phyloP scores from a whole-genome alignment of 23 tunicate genomes.

The Corella eumyota region DNA sequence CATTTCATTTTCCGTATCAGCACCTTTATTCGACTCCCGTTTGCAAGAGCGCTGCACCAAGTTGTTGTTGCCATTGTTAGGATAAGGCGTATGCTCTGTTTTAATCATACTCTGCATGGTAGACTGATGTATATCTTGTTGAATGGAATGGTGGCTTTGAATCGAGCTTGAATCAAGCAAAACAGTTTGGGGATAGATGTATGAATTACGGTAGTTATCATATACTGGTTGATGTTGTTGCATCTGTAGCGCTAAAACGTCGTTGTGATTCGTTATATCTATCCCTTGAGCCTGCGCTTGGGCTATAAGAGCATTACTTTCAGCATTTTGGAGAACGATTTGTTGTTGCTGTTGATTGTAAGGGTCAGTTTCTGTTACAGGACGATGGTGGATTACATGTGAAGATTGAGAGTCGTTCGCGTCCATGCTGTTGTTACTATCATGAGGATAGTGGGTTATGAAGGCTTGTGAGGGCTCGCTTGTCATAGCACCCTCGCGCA shows the following conservation, averaged over 20 bases:
- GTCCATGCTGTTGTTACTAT: conserved; percentile 2
- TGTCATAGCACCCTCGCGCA: conserved; percentile 3
- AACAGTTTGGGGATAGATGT: conserved; percentile 20
- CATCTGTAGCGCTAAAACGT: conserved; percentile 11
- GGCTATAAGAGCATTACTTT: conserved; percentile 1
- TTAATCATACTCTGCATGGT: conserved; percentile 15
- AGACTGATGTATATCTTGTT: not conserved
- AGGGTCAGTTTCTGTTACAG: conserved; percentile 10
- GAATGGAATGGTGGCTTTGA: not conserved
- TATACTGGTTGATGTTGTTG: conserved; percentile 22
- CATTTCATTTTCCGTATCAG: conserved; percentile 22
- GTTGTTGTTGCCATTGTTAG: not conserved
- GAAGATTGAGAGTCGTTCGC: conserved; percentile 1
- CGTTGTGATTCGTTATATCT: conserved; percentile 19
- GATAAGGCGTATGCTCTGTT: conserved; percentile 8
- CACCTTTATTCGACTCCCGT: conserved; percentile 16
- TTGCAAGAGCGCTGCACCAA: conserved; percentile 1
- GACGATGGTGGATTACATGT: conserved; percentile 57
- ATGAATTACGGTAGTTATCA: conserved; percentile 16
- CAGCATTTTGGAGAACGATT: not conserved
- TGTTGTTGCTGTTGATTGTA: conserved; percentile 30
- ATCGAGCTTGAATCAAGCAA: not conserved
- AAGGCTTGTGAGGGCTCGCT: conserved; percentile 52
- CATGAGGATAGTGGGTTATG: conserved; percentile 57
- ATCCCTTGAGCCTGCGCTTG: conserved; percentile 20